A percentile compares a stretch with the other conserved stretches of the same genome.
These are phyloP conservation scores for Andrena praecox DNA, from an alignment of 2,888 invertebrate species.

Conservation along the genomic window DNA sequence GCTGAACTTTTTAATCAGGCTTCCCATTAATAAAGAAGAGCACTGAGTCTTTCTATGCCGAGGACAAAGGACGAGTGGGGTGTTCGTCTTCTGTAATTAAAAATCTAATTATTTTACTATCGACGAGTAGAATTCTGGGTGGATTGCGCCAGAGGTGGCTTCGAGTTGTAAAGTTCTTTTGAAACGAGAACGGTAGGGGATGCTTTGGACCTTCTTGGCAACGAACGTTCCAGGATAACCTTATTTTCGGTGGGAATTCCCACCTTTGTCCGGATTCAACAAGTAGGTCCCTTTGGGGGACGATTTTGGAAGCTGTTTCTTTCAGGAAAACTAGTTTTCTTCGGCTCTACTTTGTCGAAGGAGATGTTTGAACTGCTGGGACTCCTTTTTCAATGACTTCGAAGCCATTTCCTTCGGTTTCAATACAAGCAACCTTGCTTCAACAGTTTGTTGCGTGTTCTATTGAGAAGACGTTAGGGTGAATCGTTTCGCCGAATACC, in stretches of 20 bases:
- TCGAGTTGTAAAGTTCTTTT: constrained; percentile 22
- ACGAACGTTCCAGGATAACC: neutral
- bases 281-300: neutral
- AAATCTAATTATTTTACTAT: constrained; percentile 61
- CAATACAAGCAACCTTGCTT: constrained; percentile 12
- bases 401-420: constrained; percentile 18
- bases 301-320: neutral
- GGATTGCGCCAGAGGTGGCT: neutral
- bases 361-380: neutral
- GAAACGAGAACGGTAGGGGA: neutral
- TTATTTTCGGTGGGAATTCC: neutral
- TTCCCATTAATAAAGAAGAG: constrained; percentile 47
- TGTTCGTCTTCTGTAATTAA: constrained; percentile 61
- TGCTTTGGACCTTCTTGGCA: neutral
- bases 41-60: constrained; percentile 35
- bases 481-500: constrained; percentile 7
- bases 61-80: constrained; percentile 13
- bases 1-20: constrained; percentile 64
- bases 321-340: neutral
- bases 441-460: neutral
- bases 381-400: constrained; percentile 25
- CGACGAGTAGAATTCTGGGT: constrained; percentile 12
- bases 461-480: constrained; percentile 38
- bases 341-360: neutral
- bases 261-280: constrained; percentile 6